A percentile compares a stretch with the other conserved stretches of the same genome.
Evolutionary conservation across 2,113 vertebrate genomes (phyloP).

Genomic region (Bubo bubo): DNA sequence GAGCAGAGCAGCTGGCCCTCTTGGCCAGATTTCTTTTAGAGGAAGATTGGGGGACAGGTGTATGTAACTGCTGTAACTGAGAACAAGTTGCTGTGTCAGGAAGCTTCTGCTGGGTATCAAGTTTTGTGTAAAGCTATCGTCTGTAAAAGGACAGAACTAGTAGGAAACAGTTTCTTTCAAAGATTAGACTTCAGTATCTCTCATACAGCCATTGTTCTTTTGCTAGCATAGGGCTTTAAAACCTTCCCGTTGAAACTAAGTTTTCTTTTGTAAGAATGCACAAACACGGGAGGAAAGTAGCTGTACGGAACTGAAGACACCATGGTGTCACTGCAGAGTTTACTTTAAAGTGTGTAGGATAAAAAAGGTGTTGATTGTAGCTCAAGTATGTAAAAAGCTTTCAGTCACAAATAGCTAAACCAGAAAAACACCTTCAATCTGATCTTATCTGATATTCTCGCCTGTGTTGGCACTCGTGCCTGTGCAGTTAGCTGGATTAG

Average conservation of each 20-base stretch:
- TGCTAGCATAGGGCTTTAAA: not conserved
- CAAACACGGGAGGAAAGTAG: not conserved
- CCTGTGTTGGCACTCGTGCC: not conserved
- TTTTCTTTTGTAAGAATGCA: not conserved
- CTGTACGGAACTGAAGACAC: not conserved
- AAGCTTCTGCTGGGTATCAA: not conserved
- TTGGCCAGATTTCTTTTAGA: not conserved
- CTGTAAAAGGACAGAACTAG: not conserved
- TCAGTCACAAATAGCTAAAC: not conserved
- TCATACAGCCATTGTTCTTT: not conserved
- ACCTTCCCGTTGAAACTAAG: not conserved
- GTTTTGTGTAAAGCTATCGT: not conserved
- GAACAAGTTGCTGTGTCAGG: not conserved
- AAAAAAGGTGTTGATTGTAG: not conserved
- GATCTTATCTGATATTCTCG: not conserved
- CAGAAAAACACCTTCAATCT: slow-evolving; percentile 28
- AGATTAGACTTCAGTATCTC: not conserved
- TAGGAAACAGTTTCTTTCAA: not conserved
- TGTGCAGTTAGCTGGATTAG: slow-evolving; percentile 13
- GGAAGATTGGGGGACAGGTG: not conserved
- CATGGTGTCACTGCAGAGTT: not conserved
- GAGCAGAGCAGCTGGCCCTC: not conserved
- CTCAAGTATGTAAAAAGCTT: not conserved
- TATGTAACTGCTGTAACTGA: not conserved
- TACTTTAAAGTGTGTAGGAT: not conserved